Evolutionary conservation across 2,113 vertebrate species (phyloP).

Genomic region (Thamnaconus septentrionalis): DNA sequence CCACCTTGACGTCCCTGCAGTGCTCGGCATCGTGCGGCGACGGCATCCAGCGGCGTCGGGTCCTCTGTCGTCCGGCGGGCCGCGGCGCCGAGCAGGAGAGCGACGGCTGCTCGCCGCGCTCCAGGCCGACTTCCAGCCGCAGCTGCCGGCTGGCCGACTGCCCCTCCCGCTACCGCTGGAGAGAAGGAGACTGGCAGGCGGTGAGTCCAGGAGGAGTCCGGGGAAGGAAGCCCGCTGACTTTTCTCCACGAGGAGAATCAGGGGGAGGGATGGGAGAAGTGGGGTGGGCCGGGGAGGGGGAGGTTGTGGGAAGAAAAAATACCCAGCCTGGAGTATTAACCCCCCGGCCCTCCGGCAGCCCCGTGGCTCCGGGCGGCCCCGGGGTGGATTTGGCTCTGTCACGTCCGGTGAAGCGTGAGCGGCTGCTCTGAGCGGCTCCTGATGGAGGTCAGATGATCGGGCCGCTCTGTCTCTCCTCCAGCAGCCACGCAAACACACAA

Average conservation of each 20-base stretch:
- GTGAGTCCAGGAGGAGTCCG: constrained; percentile 72
- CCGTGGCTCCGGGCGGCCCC: too few species aligned
- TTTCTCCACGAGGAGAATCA: too few species aligned
- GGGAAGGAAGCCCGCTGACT: background rate
- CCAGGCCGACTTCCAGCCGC: constrained; percentile 75
- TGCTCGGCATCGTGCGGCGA: constrained; percentile 88
- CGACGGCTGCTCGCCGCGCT: constrained; percentile 69
- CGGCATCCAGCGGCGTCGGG: constrained; percentile 79
- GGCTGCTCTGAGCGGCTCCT: background rate
- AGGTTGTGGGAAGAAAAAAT: too few species aligned
- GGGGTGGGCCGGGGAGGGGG: too few species aligned
- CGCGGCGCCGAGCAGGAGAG: constrained; percentile 67
- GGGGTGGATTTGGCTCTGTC: constrained; percentile 16
- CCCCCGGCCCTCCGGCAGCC: too few species aligned
- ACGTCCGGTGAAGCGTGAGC: constrained; percentile 18
- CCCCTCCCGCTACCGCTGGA: constrained; percentile 80
- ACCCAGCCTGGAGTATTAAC: too few species aligned
- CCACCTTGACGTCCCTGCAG: constrained; percentile 73
- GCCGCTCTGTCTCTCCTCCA: background rate
- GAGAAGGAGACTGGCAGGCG: constrained; percentile 82
- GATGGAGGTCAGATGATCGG: constrained; percentile 21
- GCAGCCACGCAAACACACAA: too few species aligned
- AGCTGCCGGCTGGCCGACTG: constrained; percentile 80
- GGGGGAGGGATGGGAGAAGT: too few species aligned
- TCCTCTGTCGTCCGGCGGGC: constrained; percentile 78